These are phyloP conservation scores for Nephrotoma guestfalica DNA, from an alignment of 2,888 invertebrate species.

Conservation along the genomic window DNA sequence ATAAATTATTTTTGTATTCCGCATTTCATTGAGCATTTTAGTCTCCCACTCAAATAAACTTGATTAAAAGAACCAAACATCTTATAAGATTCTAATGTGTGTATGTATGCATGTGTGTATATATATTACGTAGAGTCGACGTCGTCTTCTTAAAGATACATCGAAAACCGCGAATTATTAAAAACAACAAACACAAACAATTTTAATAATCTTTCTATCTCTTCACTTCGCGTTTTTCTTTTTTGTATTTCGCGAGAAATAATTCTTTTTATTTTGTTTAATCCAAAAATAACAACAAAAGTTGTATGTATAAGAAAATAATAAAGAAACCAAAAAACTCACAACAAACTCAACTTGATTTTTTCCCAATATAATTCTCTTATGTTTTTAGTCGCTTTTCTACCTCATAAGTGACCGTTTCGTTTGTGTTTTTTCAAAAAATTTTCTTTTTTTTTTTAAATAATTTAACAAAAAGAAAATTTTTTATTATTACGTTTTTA, in stretches of 20 bases:
- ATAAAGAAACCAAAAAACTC: neutral
- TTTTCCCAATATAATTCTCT: neutral
- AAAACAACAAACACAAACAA: neutral
- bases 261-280: neutral
- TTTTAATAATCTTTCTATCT: neutral
- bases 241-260: neutral
- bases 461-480: neutral
- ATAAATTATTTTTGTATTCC: neutral
- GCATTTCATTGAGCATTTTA: neutral
- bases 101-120: neutral
- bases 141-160: neutral
- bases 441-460: neutral
- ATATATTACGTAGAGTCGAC: neutral
- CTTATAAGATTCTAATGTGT: neutral
- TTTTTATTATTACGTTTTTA: neutral
- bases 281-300: slow-evolving; percentile 1
- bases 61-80: neutral
- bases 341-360: neutral
- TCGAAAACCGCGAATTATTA: slow-evolving; percentile 2
- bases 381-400: slow-evolving; percentile 4
- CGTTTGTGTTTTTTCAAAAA: neutral
- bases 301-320: neutral
- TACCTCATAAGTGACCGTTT: slow-evolving; percentile 5
- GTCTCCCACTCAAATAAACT: neutral
- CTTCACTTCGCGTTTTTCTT: neutral